Conservation (phyloP, 1,140 invertebrate species). For the Oryctes rhinoceros region DNA sequence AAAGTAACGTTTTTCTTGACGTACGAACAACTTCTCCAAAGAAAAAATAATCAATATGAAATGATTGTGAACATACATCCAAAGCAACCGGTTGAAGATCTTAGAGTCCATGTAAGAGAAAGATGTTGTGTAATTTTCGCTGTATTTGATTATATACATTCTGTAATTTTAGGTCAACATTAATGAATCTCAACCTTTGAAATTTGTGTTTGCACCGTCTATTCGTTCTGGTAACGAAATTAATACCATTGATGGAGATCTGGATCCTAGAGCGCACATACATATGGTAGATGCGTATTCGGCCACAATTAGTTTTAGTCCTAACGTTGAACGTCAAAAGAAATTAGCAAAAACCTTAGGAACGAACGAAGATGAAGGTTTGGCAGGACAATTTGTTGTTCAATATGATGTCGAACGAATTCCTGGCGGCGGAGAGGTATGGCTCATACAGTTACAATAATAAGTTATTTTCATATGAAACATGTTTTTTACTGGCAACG, state of each 20-base stretch:
- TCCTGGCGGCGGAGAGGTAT: constrained; percentile 64
- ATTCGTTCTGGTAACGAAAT: constrained; percentile 66
- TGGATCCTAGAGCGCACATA: constrained; percentile 53
- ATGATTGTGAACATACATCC: constrained; percentile 70
- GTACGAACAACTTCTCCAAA: constrained; percentile 70
- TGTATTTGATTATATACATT: constrained; percentile 54
- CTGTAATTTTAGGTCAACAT: constrained; percentile 63
- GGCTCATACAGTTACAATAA: not conserved
- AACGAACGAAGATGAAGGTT: constrained; percentile 61
- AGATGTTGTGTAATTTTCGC: constrained; percentile 40
- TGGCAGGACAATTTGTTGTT: constrained; percentile 70
- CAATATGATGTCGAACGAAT: constrained; percentile 70
- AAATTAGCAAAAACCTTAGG: constrained; percentile 52
- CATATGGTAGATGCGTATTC: constrained; percentile 47
- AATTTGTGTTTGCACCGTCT: constrained; percentile 65
- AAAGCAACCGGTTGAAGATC: constrained; percentile 64
- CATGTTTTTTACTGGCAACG: too few relatives aligned
- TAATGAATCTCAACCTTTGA: constrained; percentile 67
- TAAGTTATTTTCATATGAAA: too few relatives aligned
- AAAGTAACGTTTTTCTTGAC: constrained; percentile 71
- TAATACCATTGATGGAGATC: constrained; percentile 48
- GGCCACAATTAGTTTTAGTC: constrained; percentile 59
- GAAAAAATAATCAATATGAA: constrained; percentile 68
- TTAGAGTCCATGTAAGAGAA: constrained; percentile 60
- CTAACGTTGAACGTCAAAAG: constrained; percentile 63